phyloP scores from a whole-genome alignment of 2,113 vertebrate species.

The Oreochromis spilurus region DNA sequence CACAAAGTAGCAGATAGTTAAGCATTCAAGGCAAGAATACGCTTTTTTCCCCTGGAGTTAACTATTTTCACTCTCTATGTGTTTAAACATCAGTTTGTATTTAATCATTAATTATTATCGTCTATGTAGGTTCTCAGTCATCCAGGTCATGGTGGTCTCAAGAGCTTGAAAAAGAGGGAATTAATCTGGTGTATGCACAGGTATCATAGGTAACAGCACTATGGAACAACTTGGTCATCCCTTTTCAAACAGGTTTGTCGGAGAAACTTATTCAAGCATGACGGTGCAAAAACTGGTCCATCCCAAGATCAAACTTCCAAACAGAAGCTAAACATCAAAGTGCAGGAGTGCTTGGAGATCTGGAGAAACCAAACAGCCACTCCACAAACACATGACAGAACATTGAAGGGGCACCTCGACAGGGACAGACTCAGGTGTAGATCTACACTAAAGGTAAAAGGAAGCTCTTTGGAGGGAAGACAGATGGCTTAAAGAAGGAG shows the following conservation, averaged over 20 bases:
- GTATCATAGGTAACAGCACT: not conserved
- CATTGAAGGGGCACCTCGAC: not conserved
- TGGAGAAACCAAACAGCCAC: not conserved
- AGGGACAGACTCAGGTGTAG: not conserved
- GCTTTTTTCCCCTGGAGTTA: fast-evolving
- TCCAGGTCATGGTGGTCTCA: not conserved
- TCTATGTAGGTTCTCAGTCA: not conserved
- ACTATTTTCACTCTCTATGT: not conserved
- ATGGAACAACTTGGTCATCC: not conserved
- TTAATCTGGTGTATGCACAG: not conserved
- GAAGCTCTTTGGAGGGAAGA: not conserved
- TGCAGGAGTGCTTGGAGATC: not conserved
- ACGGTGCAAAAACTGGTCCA: not conserved
- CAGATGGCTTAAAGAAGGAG: not conserved
- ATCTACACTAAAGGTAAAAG: not conserved
- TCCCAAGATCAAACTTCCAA: not conserved
- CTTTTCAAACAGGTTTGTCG: not conserved
- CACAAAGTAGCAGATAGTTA: not conserved
- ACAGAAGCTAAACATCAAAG: not conserved
- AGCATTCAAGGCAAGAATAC: not conserved
- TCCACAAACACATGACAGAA: not conserved
- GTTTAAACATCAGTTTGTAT: not conserved
- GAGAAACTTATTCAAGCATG: not conserved
- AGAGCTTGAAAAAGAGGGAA: not conserved
- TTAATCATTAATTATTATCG: not conserved